Conservation (phyloP, 2,797 vertebrate species). For the Melanotaenia pygmaea region DNA sequence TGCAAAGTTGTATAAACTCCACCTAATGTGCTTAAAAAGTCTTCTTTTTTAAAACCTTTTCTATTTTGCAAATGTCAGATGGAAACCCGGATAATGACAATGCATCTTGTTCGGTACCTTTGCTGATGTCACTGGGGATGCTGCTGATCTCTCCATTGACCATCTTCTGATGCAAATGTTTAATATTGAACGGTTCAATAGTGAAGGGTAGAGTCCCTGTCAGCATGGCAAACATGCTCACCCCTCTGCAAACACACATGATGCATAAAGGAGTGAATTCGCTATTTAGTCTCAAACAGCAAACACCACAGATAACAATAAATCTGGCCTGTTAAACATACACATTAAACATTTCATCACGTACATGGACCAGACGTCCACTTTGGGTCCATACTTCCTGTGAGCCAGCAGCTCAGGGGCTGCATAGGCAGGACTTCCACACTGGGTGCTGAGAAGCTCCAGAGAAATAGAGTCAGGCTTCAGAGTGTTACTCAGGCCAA, state of each 20-base stretch:
- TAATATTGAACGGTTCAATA: slow-evolving; percentile 89
- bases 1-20: too few species aligned
- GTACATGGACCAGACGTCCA: slow-evolving; percentile 90
- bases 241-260: slow-evolving; percentile 74
- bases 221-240: slow-evolving; percentile 89
- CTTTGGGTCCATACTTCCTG: slow-evolving; percentile 90
- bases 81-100: not conserved
- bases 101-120: slow-evolving; percentile 67
- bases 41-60: not conserved
- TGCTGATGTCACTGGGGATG: slow-evolving; percentile 85
- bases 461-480: slow-evolving; percentile 84
- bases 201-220: slow-evolving; percentile 86
- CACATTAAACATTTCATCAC: slow-evolving; percentile 58
- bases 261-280: not conserved
- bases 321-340: not conserved
- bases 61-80: not conserved
- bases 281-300: not conserved
- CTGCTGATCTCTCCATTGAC: slow-evolving; percentile 85
- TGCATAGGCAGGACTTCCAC: slow-evolving; percentile 88
- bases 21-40: too few species aligned
- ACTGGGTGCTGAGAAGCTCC: slow-evolving; percentile 88
- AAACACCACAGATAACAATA: not conserved
- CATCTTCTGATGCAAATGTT: slow-evolving; percentile 89
- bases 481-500: slow-evolving; percentile 88
- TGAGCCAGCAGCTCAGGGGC: slow-evolving; percentile 88